These are phyloP conservation scores for Balearica regulorum DNA, from an alignment of 2,797 vertebrate genomes.

Conservation along the genomic window DNA sequence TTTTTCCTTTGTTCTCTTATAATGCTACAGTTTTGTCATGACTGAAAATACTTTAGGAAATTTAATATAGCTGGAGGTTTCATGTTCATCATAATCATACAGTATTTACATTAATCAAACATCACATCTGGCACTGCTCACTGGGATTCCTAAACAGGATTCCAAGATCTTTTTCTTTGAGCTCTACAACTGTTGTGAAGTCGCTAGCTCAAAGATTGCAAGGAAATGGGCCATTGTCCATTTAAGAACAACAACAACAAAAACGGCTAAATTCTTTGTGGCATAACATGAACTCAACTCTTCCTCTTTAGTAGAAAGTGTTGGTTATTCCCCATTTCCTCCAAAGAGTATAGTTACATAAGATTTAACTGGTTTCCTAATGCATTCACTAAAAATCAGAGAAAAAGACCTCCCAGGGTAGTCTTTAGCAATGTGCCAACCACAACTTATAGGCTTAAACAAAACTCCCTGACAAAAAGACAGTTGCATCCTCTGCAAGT, in stretches of 20 bases:
- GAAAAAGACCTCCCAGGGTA: background rate
- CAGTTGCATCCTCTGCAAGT: background rate
- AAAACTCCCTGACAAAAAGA: background rate
- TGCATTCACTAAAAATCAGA: background rate
- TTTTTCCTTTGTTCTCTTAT: background rate
- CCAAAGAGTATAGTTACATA: background rate
- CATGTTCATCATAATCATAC: background rate
- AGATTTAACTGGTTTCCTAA: slow-evolving; percentile 1
- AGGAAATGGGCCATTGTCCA: background rate
- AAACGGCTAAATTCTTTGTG: background rate
- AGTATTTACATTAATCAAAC: background rate
- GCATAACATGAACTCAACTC: background rate
- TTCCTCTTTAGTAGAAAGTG: background rate
- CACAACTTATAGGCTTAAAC: background rate
- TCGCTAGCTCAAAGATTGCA: background rate
- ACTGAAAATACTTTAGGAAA: background rate
- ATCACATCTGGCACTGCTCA: background rate
- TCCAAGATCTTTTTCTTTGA: background rate
- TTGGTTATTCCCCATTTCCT: background rate
- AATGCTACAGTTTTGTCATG: background rate
- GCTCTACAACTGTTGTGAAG: background rate
- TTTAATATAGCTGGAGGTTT: background rate
- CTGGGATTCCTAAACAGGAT: background rate
- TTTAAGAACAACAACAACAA: background rate
- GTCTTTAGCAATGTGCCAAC: background rate